Evolutionary conservation across 2,113 vertebrate genomes (phyloP), one percentile per base, ranked within the genome.

Genomic region (Apodemus sylvaticus): DNA sequence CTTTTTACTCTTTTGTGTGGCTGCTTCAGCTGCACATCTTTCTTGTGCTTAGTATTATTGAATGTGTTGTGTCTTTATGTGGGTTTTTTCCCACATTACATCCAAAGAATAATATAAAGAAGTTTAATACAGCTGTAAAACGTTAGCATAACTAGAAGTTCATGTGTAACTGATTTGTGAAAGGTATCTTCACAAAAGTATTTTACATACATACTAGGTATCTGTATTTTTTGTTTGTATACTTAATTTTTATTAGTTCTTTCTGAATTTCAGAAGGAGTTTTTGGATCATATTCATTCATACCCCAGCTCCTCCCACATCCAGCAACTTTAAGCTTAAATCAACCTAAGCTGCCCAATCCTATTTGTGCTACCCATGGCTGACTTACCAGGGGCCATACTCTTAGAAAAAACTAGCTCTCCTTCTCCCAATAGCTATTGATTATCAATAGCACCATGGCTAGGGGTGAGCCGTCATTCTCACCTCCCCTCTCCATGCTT

Each of bases 141-240:
- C 19, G 93, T 81, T 92, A 94, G 77, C 29, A n/a, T 90, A 94
- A 86, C 42, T 19, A 58, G 94, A 94, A 90, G 71, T n/a, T 92
- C 86, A 95, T 83, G 11, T 55, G 6, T 76, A 48, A 91, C 12
- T 86, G 64, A 93, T 90, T 89, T 86, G 92, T 93, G 70, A 73
- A 81, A 66, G 81, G n/a, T 22, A 68, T 58, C 34, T 62, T 87
- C 11, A 68, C 19, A 66, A 91, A 95, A 26, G 53, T 78, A 70
- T 48, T 81, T 91, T 73, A 24, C 89, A 48, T 74, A 20, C 39
- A 86, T 83, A 58, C 16, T 42, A 58, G 64, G 2, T 17, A 78
- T 5, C n/a, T 93, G 2, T 58, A 53, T 66, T 74, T 96, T 96
- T 31, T 48, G 10, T 45, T 64, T 64, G 39, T 22, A 31, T 34